Evolutionary conservation across 2,888 invertebrate species (phyloP).

Genomic region (Acanthosoma haemorrhoidale): DNA sequence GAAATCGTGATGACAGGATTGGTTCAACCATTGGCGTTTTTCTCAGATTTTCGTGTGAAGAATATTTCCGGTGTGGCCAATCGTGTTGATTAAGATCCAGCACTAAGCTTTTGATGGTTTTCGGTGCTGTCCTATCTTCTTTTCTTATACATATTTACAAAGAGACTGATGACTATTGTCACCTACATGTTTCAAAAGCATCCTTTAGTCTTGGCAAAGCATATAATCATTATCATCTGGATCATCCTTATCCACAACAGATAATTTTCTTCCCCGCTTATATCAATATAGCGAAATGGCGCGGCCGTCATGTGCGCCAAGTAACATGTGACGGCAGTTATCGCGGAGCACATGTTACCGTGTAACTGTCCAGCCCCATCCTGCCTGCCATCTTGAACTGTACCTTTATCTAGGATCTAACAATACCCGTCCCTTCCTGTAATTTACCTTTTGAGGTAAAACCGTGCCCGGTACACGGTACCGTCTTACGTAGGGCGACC

Average conservation of each 20-base stretch:
- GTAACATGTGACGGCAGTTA: not conserved
- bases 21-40: too few species aligned
- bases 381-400: not conserved
- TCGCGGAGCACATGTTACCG: not conserved
- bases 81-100: too few species aligned
- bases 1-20: too few species aligned
- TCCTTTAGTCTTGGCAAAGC: not conserved
- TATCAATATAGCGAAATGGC: not conserved
- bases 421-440: too few species aligned
- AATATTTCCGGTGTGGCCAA: too few species aligned
- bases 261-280: not conserved
- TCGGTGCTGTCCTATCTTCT: too few species aligned
- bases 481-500: too few species aligned
- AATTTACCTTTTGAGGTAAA: not conserved
- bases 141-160: too few species aligned
- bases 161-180: too few species aligned
- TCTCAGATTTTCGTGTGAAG: too few species aligned
- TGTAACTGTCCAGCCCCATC: not conserved
- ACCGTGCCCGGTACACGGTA: not conserved
- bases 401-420: not conserved
- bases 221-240: not conserved
- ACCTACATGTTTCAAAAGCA: too few species aligned
- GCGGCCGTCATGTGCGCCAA: not conserved
- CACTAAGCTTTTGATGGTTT: too few species aligned
- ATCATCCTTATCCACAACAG: not conserved